Percentiles rank a stretch among this genome's conserved stretches.
Conservation (phyloP, 2,888 invertebrate genomes). For the Omphaloscelis lunosa region DNA sequence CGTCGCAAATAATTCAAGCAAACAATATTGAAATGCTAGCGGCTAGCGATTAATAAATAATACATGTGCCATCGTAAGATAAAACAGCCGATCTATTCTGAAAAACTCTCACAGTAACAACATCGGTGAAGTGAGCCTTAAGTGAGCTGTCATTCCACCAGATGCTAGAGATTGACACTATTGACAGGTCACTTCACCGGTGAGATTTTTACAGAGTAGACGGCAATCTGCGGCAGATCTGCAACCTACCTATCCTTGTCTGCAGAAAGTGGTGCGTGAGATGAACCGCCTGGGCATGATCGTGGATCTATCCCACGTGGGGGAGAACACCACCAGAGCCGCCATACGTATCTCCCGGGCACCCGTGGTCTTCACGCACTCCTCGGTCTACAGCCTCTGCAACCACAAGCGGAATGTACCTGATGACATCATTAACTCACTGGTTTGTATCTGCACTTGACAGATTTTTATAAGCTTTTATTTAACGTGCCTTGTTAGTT, state of each 20-base stretch:
- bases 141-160: background rate
- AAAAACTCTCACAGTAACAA: background rate
- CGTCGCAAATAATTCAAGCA: background rate
- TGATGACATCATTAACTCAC: constrained; percentile 91
- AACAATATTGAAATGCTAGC: constrained; percentile 4
- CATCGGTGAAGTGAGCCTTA: no score
- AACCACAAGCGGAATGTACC: constrained; percentile 93
- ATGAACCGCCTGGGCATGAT: constrained; percentile 96
- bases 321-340: constrained; percentile 92
- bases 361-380: constrained; percentile 95
- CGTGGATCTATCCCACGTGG: constrained; percentile 94
- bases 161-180: background rate
- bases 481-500: no score
- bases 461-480: no score
- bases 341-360: constrained; percentile 92
- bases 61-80: background rate
- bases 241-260: constrained; percentile 59
- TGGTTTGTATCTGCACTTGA: constrained; percentile 81
- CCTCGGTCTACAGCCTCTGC: constrained; percentile 93
- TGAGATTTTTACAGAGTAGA: background rate
- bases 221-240: background rate
- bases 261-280: constrained; percentile 93
- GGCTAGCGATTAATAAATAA: constrained; percentile 20
- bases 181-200: background rate
- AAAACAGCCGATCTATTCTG: background rate